Evolutionary conservation across 1,140 invertebrate species (phyloP).

Genomic region (Caenorhabditis briggsae): DNA sequence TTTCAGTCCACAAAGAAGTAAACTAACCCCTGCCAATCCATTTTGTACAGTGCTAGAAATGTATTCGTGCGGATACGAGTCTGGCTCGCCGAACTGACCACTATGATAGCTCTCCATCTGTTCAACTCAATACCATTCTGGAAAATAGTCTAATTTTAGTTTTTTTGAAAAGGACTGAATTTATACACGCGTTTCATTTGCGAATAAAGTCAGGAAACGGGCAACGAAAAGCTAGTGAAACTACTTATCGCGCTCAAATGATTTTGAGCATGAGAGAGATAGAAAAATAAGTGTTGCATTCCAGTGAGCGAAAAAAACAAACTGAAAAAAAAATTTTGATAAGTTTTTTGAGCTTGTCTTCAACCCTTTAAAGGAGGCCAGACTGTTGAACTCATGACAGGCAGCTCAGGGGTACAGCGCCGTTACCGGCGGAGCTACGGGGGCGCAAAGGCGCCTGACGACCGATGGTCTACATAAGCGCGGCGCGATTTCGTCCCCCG

Average conservation of each 20-base stretch:
- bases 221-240: neutral
- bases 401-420: too few species aligned
- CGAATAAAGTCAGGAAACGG: conserved; percentile 16
- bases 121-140: conserved; percentile 40
- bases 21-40: conserved; percentile 51
- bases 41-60: conserved; percentile 34
- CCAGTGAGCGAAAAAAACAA: too few species aligned
- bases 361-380: too few species aligned
- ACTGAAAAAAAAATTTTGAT: too few species aligned
- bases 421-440: too few species aligned
- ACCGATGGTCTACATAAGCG: too few species aligned
- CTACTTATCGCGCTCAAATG: conserved; percentile 43
- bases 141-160: neutral
- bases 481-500: too few species aligned
- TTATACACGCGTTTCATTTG: neutral
- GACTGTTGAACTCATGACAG: too few species aligned
- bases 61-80: conserved; percentile 50
- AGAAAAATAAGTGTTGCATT: neutral
- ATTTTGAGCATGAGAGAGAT: neutral
- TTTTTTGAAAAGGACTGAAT: neutral
- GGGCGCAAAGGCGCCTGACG: too few species aligned
- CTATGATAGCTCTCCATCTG: conserved; percentile 13
- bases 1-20: neutral
- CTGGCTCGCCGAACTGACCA: conserved; percentile 20
- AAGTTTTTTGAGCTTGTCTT: too few species aligned